These are phyloP conservation scores for Gila orcuttii DNA, from an alignment of 2,113 vertebrate species.

Conservation along the genomic window DNA sequence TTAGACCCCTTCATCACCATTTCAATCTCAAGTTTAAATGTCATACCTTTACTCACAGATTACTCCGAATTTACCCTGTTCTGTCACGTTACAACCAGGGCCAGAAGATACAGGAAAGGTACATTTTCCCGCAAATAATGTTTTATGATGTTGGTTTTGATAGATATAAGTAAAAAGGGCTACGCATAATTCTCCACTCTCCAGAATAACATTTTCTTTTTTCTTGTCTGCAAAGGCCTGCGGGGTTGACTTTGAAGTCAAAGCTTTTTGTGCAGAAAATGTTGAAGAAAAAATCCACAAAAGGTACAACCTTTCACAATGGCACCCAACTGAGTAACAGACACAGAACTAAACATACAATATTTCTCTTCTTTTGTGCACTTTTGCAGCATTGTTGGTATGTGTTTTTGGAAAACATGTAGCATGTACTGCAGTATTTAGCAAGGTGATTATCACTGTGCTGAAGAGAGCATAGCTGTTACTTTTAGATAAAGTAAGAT, in stretches of 20 bases:
- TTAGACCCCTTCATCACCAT: background rate
- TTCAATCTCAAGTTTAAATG: background rate
- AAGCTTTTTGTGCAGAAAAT: conserved; percentile 93
- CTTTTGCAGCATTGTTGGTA: background rate
- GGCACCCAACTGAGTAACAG: background rate
- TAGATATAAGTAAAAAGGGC: background rate
- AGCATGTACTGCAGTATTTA: no score
- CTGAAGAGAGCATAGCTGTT: no score
- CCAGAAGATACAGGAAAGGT: conserved; percentile 97
- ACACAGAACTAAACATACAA: background rate
- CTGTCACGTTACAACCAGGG: conserved; percentile 92
- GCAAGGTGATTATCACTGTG: no score
- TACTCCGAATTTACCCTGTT: conserved; percentile 91
- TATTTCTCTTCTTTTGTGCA: background rate
- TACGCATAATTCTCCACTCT: background rate
- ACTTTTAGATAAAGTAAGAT: no score
- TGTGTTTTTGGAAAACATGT: background rate
- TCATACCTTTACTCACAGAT: conserved; percentile 77
- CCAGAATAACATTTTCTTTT: background rate
- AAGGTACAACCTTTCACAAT: conserved; percentile 76
- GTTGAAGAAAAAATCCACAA: conserved; percentile 96
- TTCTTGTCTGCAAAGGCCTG: conserved; percentile 81
- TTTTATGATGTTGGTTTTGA: background rate
- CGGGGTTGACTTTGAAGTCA: conserved; percentile 97
- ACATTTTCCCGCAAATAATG: background rate